phyloP scores from a whole-genome alignment of 2,113 vertebrate genomes.

The Micronycteris hirsuta region DNA sequence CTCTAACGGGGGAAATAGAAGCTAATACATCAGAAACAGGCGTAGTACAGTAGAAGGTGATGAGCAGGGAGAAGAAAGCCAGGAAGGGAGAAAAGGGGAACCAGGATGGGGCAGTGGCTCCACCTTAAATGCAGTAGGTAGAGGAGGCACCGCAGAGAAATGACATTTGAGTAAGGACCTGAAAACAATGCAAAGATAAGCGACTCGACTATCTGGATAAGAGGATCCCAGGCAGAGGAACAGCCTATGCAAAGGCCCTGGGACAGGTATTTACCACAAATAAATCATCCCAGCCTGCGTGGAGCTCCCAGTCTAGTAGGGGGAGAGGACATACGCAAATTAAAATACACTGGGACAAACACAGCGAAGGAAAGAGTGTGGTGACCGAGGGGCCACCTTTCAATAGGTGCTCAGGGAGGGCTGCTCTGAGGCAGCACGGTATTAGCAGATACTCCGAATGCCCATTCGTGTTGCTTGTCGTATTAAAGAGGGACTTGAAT shows the following conservation, averaged over 20 bases:
- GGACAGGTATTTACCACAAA: neutral
- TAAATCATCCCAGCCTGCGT: fast-evolving
- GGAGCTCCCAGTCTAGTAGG: neutral
- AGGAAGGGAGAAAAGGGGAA: too few species aligned
- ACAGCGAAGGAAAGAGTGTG: neutral
- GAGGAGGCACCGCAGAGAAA: neutral
- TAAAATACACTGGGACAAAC: neutral
- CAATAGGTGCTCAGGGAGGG: neutral
- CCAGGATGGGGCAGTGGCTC: too few species aligned
- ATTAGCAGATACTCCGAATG: neutral
- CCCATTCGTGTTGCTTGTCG: neutral
- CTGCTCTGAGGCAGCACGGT: neutral
- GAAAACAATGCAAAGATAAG: neutral
- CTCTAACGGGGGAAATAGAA: neutral
- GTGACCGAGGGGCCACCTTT: neutral
- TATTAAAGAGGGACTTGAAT: neutral
- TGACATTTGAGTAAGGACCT: neutral
- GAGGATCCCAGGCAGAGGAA: neutral
- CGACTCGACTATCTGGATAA: neutral
- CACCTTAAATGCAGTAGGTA: neutral
- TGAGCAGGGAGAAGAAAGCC: neutral
- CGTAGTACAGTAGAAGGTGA: neutral
- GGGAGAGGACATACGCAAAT: neutral
- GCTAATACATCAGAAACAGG: neutral
- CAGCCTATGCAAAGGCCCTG: neutral